Evolutionary conservation across 1,140 invertebrate species (phyloP).

Genomic region (Sitobion miscanthi): DNA sequence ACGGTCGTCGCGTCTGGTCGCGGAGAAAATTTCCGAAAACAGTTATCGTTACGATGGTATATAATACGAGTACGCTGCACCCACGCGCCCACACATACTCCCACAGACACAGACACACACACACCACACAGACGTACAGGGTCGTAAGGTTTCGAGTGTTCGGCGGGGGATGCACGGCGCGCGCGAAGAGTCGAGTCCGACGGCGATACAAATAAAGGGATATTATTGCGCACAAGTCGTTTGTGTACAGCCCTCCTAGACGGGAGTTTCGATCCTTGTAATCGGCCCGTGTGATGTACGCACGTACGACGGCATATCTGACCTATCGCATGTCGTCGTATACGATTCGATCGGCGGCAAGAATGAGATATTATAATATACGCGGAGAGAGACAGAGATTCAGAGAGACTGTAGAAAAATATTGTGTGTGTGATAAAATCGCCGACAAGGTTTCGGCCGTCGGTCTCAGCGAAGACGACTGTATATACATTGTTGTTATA

Average conservation of each 20-base stretch:
- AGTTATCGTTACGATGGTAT: not conserved
- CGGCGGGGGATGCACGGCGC: not conserved
- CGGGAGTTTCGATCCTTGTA: not conserved
- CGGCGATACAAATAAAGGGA: not conserved
- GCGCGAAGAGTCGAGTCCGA: not conserved
- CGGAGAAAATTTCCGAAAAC: conserved; percentile 18
- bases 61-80: too few species aligned
- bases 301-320: too few species aligned
- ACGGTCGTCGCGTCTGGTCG: not conserved
- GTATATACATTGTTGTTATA: not conserved
- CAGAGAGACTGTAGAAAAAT: not conserved
- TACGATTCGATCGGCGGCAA: not conserved
- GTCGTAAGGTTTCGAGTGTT: conserved; percentile 13
- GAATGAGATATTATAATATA: not conserved
- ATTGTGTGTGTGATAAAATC: not conserved
- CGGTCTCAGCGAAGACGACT: not conserved
- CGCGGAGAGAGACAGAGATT: too few species aligned
- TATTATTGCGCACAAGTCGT: not conserved
- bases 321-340: too few species aligned
- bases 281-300: not conserved
- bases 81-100: too few species aligned
- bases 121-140: not conserved
- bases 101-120: too few species aligned
- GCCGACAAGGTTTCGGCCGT: not conserved
- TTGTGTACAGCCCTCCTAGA: not conserved